Conservation (phyloP, 2,888 invertebrate species). For the Tiliacea citrago region DNA sequence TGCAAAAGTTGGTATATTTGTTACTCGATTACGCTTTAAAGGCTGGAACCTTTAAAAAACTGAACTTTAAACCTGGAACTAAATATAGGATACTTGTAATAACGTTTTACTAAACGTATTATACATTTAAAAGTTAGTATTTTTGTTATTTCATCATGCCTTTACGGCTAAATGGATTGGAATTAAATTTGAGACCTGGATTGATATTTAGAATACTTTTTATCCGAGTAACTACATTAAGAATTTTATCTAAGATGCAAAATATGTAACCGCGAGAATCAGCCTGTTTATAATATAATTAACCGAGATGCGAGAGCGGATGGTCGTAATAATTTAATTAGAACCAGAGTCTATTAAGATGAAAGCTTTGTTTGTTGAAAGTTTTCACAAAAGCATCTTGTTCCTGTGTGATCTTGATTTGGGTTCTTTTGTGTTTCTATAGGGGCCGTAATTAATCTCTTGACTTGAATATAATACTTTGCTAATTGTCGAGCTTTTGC, state of each 20-base stretch:
- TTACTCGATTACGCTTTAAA: not conserved
- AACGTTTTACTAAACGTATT: not conserved
- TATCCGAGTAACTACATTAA: not conserved
- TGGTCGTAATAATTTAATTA: slow-evolving; percentile 48
- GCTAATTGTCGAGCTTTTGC: slow-evolving; percentile 16
- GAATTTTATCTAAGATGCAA: not conserved
- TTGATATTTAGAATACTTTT: not conserved
- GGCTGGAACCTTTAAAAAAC: not conserved
- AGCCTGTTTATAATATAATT: slow-evolving; percentile 18
- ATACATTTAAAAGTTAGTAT: not conserved
- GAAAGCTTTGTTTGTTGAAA: slow-evolving; percentile 44
- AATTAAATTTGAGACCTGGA: not conserved
- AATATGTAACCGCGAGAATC: slow-evolving; percentile 7
- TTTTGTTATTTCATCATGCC: not conserved
- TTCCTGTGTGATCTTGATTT: slow-evolving; percentile 42
- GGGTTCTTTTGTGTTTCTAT: slow-evolving; percentile 30
- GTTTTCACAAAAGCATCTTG: slow-evolving; percentile 43
- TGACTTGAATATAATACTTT: slow-evolving; percentile 33
- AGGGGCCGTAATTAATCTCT: slow-evolving; percentile 39
- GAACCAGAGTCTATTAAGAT: slow-evolving; percentile 13
- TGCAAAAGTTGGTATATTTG: not conserved
- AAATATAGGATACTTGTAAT: not conserved
- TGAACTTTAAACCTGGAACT: not conserved
- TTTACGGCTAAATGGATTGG: not conserved
- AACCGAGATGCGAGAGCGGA: slow-evolving; percentile 11